These are phyloP conservation scores for Neopipo cinnamomea DNA, from an alignment of 2,113 vertebrate species.

Conservation along the genomic window DNA sequence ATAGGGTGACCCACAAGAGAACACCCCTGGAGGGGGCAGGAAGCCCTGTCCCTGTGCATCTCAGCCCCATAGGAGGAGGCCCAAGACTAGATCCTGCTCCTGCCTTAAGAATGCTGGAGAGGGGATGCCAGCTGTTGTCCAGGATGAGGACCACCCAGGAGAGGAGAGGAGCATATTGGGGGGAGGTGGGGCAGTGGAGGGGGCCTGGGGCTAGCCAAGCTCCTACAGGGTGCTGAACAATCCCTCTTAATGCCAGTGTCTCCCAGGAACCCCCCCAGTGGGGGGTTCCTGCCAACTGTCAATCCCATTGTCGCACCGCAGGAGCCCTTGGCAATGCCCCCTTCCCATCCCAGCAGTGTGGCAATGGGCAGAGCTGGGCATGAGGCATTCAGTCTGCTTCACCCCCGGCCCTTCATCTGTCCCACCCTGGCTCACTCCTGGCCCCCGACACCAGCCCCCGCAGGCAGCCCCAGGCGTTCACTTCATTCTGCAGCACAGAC, in stretches of 20 bases:
- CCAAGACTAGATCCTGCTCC: neutral
- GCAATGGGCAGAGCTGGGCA: neutral
- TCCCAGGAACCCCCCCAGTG: rapidly evolving
- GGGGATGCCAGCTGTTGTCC: neutral
- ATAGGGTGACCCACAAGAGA: neutral
- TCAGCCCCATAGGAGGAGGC: neutral
- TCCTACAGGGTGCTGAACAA: neutral
- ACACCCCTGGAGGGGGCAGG: neutral
- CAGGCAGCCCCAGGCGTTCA: neutral
- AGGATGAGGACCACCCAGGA: neutral
- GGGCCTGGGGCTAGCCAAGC: neutral
- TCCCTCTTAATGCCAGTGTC: neutral
- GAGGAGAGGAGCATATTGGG: neutral
- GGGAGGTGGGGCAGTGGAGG: rapidly evolving
- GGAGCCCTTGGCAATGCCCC: neutral
- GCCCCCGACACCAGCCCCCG: rapidly evolving
- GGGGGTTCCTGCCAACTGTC: neutral
- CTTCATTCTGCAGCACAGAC: neutral
- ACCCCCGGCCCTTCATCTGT: neutral
- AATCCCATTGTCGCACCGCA: rapidly evolving
- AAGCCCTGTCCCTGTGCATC: rapidly evolving
- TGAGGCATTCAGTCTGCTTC: neutral
- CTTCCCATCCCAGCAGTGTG: neutral
- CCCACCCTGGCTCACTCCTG: neutral
- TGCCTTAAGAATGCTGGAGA: neutral